Evolutionary conservation across 2,888 invertebrate genomes (phyloP), one percentile per base, ranked within the genome.

Genomic region (Sycophila texana): DNA sequence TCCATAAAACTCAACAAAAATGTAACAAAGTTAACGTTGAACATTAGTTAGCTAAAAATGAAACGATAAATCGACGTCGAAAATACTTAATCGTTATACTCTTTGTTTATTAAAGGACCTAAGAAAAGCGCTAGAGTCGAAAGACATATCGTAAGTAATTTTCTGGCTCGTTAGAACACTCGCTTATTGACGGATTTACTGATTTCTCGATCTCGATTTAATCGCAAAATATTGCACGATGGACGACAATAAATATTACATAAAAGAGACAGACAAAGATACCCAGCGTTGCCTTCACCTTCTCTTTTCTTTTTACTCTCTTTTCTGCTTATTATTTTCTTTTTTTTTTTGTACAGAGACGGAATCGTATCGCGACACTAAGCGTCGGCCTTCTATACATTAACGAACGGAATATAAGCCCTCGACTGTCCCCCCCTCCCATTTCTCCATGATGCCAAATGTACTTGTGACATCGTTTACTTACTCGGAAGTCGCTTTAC

Each of bases 61-160:
- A 68, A 73, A 53, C 26, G 47, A 60, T 60, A 5, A 12, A 61
- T 66, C 57, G 65, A 49, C 22, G 16, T 74, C 49, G 3, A 66
- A 74, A 61, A 51, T 18, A 55, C 57, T 22, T 58, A 58, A 71
- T 60, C 39, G 10, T 39, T 39, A n/a, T n/a, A 39, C 39, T 26
- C 51, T 16, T 47, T 66, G 22, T 22, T 57, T 74, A 68, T 74
- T 70, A 65, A 79, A 57, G 75, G 61, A 70, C 57, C 80, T 77
- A 80, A 70, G 80, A 80, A 80, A 77, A 80, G 77, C 80, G 80
- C 80, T 80, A 80, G 80, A 77, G 18, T 77, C 22, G 30, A 77
- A 70, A 80, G 39, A 63, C 57, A 58, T 66, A 74, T 55, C 7
- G 14, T 71, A 71, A 65, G 18, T 71, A 71, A 70, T 53, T n/a